Evolutionary conservation across 2,797 vertebrate species (phyloP), one percentile per base, ranked within the genome.

Genomic region (Anguilla megastoma): DNA sequence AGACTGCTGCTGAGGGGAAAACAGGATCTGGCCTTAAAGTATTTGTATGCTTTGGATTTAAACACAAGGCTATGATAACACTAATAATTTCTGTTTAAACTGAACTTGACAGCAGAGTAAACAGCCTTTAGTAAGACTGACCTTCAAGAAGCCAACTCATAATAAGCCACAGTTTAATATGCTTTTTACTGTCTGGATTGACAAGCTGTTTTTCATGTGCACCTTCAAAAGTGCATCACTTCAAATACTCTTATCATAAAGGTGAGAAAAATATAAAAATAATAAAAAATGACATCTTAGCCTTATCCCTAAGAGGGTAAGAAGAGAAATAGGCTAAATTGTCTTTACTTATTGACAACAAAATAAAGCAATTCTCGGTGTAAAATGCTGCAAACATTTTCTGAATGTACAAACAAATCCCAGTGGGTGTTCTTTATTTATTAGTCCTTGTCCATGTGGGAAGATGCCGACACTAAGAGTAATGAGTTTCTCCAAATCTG

Each of bases 31-130:
- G 87, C 90, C 89, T 80, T 86, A 9, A 30, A 12, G 71, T 89
- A 88, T 90, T 88, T 92, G 87, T 89, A 93, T 90, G 85, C 87
- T 80, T 92, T 91, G 89, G 84, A 93, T 33, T 85, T 63, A 66
- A 91, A 91, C 54, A 86, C 50, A 89, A 93, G 90, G 91, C 86
- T 91, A 24, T 74, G 85, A n/a, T 89, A 92, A 90, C 87, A 90
- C 88, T 91, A 24, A 88, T 91, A 86, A 48, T 91, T 91, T 79
- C 89, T 91, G 84, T 91, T 93, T 88, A 87, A 94, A 92, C 92
- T 91, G 91, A 92, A 92, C 92, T 87, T 88, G 91, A 93, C 86
- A 88, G 90, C 90, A 92, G 93, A 89, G 85, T 88, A 94, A 95
- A 94, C 92, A 92, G 7, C 79, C 88, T 90, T 90, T 93, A 93